Base-by-base conservation (phyloP, 1,140 invertebrate species). In the Notospermus geniculatus region DNA sequence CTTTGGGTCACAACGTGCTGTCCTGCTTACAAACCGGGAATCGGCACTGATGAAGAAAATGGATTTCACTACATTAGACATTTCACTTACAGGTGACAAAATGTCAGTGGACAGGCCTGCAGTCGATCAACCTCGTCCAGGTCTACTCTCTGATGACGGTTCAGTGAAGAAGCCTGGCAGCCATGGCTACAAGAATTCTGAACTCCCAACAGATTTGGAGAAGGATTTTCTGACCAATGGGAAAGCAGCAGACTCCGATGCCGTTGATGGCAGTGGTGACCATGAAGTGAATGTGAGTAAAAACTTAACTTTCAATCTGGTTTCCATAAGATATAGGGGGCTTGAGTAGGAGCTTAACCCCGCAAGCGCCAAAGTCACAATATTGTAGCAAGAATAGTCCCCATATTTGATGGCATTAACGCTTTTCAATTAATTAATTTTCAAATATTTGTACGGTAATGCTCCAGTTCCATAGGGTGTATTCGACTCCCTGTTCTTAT, bases 21-120 rank as follows among this genome's bases (percentile, higher is more conserved):
- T n/a, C n/a, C n/a, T n/a, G n/a, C n/a, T n/a, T n/a, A n/a, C n/a
- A 41, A 19, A 60, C 57, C 25, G 54, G 57, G 45, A 13, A 27
- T 53, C n/a, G 22, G 36, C 46, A 1, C 54, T 22, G 9, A 23
- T 41, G 27, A 13, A 19, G 19, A 36, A 22, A 39, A 13, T 25
- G 17, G 36, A 54, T 54, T 36, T 28, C n/a, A 52, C 13, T 7
- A 13, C 13, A 29, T 55, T 50, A 23, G 7, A 17, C 29, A n/a
- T 45, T 46, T 28, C 19, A 56, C 13, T 27, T 7, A 43, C 23
- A 28, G 50, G 9, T 28, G 23, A 53, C 50, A 13, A 17, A 4
- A 53, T 11, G 50, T 28, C 28, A 28, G 23, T 23, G 23, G 50
- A 9, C 50, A 53, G 15, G 50, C 28, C 23, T 17, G 28, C 22